phyloP scores from a whole-genome alignment of 2,113 vertebrate genomes.

The Nesoenas mayeri region DNA sequence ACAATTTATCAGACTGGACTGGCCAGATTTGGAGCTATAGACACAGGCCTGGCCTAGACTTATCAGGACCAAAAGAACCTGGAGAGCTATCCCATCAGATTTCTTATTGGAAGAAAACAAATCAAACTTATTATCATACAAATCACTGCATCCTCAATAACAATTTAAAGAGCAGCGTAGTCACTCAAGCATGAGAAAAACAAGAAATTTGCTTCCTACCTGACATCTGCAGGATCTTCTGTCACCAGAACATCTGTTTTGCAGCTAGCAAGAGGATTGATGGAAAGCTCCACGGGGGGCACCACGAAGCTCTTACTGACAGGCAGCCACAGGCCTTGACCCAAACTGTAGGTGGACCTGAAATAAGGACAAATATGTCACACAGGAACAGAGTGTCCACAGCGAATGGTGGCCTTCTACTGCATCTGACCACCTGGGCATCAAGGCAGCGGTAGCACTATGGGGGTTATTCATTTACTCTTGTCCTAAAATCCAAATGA shows the following conservation, averaged over 20 bases:
- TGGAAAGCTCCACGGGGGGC: constrained; percentile 94
- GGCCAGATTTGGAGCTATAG: background rate
- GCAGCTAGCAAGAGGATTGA: constrained; percentile 97
- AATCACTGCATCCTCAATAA: constrained; percentile 6
- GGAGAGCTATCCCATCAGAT: background rate
- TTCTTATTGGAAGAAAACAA: background rate
- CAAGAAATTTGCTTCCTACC: constrained; percentile 78
- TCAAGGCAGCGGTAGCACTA: background rate
- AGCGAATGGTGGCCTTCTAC: background rate
- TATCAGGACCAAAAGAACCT: background rate
- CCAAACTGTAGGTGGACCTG: constrained; percentile 97
- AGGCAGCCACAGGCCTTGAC: constrained; percentile 96
- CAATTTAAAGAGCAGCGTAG: background rate
- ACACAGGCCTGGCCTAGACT: background rate
- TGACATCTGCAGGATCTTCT: constrained; percentile 95
- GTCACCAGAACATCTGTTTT: constrained; percentile 97
- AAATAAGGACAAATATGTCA: constrained; percentile 3
- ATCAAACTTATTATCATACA: background rate
- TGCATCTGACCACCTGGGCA: background rate
- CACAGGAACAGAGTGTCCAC: background rate
- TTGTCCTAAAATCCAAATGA: background rate
- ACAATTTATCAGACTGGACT: background rate
- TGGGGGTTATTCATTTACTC: background rate
- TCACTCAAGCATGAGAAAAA: background rate
- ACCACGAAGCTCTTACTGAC: constrained; percentile 99